Base-by-base conservation (phyloP, 1,140 invertebrate genomes). In the Ostrea edulis region DNA sequence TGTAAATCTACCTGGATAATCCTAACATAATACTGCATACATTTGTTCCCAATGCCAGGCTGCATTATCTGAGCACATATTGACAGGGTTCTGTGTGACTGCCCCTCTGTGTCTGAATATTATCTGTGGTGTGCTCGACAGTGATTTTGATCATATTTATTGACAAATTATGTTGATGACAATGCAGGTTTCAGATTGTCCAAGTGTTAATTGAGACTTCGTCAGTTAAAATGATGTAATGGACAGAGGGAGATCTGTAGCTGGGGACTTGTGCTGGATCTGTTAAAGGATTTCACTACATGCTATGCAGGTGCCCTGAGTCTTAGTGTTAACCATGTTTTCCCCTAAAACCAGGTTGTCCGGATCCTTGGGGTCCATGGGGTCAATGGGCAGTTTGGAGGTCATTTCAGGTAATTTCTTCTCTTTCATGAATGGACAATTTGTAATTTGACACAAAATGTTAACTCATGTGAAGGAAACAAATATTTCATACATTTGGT, bases 361-460 rank as follows among this genome's bases (percentile, higher is more conserved):
- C 4, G 29, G 29, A 9, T 77, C 68, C 25, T 11, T 77, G 11
- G 25, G 68, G 29, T 77, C 68, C 35, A 44, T 44, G 35, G 5
- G 35, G 11, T 71, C 65, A 8, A 4, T 82, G 25, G 55, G 86
- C 20, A 65, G 77, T 54, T 52, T 87, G 35, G 86, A 87, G 71
- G 22, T 77, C n/a, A 87, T 87, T 7, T 25, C 54, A 62, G 86
- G 86, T 87, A 87, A 44, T 55, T 58, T 82, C n/a, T 29, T n/a
- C n/a, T n/a, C n/a, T n/a, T n/a, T n/a, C n/a, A n/a, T n/a, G n/a
- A n/a, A n/a, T 44, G 35, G 35, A 44, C 35, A 44, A 44, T 44
- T 44, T 44, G 35, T 44, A 44, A 2, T 44, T 44, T 2, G 35
- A 44, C n/a, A n/a, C n/a, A n/a, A n/a, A n/a, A n/a, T n/a, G 5